phyloP scores from a whole-genome alignment of 2,113 vertebrate species.

The Lates calcarifer region DNA sequence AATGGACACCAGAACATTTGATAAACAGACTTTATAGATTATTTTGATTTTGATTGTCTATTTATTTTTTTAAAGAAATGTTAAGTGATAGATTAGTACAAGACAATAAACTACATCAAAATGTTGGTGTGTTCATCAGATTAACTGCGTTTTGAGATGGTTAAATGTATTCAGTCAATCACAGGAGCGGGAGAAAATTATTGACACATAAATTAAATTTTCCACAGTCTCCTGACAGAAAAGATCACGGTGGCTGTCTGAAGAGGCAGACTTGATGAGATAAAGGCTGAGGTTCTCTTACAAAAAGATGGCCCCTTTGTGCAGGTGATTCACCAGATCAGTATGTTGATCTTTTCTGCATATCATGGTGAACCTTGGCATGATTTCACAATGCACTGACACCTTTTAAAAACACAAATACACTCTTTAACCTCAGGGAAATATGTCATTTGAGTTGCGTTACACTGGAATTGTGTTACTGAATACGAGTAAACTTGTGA shows the following conservation, averaged over 20 bases:
- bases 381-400: neutral
- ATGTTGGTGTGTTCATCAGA: too few relatives aligned
- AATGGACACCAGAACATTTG: neutral
- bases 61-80: neutral
- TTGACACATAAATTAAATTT: conserved; percentile 17
- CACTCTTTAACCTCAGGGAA: neutral
- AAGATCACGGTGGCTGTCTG: neutral
- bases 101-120: neutral
- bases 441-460: neutral
- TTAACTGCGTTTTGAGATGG: neutral
- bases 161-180: neutral
- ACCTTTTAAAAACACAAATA: neutral
- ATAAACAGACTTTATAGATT: too few relatives aligned
- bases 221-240: neutral
- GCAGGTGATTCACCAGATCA: neutral
- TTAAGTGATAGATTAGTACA: neutral
- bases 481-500: neutral
- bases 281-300: neutral
- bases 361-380: neutral
- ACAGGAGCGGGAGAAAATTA: neutral
- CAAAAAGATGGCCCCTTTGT: neutral
- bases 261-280: conserved; percentile 1
- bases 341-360: neutral
- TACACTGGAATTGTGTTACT: neutral
- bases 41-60: too few relatives aligned